These are phyloP conservation scores for Meghimatium bilineatum DNA, from an alignment of 2,888 invertebrate species.

Conservation along the genomic window DNA sequence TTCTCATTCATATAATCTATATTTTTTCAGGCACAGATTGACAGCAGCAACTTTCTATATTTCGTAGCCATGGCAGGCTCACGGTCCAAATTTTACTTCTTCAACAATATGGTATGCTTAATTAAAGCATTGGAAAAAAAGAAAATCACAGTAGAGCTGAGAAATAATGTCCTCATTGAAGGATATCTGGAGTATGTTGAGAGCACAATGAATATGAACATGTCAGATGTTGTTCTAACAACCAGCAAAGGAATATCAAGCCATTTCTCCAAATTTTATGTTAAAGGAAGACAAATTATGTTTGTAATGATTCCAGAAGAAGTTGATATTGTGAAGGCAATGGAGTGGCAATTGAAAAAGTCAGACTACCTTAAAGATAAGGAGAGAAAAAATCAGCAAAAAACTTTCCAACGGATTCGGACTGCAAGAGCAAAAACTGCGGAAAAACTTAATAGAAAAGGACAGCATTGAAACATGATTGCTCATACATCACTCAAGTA, in stretches of 20 bases:
- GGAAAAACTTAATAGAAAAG: background rate
- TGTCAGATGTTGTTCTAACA: constrained; percentile 62
- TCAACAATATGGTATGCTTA: constrained; percentile 65
- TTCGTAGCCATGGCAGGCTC: background rate
- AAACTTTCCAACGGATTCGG: constrained; percentile 22
- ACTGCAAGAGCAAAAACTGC: background rate
- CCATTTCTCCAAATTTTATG: constrained; percentile 62
- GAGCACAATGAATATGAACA: constrained; percentile 63
- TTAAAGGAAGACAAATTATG: constrained; percentile 68
- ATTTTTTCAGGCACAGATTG: background rate
- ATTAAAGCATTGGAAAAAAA: constrained; percentile 66
- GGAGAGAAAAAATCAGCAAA: constrained; percentile 10
- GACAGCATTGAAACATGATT: background rate
- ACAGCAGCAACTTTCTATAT: background rate
- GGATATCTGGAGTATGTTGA: constrained; percentile 66
- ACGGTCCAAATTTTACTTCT: constrained; percentile 39
- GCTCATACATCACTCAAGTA: background rate
- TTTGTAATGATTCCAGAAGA: constrained; percentile 74
- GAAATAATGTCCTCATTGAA: constrained; percentile 61
- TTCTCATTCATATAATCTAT: background rate
- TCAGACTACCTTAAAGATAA: constrained; percentile 21
- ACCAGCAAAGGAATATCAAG: constrained; percentile 45
- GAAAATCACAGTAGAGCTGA: constrained; percentile 64
- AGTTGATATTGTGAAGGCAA: constrained; percentile 64
- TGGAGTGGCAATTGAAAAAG: constrained; percentile 53